Conservation (phyloP, 2,888 invertebrate genomes). For the Vanessa cardui region DNA sequence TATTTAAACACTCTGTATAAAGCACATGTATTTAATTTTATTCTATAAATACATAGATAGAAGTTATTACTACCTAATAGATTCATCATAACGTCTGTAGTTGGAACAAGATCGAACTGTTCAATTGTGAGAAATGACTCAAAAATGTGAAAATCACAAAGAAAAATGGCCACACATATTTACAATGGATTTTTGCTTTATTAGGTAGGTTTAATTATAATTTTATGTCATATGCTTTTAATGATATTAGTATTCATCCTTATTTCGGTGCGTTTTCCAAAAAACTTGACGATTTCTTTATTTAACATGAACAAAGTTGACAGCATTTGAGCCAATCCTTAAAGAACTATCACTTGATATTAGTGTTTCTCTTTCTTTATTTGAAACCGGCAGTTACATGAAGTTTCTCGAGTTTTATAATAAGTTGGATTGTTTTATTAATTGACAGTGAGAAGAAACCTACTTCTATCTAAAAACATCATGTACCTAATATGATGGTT, state of each 20-base stretch:
- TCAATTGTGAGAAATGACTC: background rate
- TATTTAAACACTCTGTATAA: too few relatives aligned
- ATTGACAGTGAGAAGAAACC: too few relatives aligned
- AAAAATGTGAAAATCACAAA: background rate
- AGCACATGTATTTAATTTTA: background rate
- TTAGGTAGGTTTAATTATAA: slow-evolving; percentile 38
- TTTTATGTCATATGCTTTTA: too few relatives aligned
- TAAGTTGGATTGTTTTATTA: too few relatives aligned
- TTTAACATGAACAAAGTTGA: background rate
- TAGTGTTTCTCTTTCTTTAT: too few relatives aligned
- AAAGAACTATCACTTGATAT: too few relatives aligned
- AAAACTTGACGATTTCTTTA: background rate
- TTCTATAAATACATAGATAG: background rate
- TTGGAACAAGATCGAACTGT: background rate
- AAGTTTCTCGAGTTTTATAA: too few relatives aligned
- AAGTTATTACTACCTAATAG: background rate
- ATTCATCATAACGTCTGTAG: background rate
- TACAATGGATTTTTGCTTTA: slow-evolving; percentile 45
- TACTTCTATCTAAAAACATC: too few relatives aligned
- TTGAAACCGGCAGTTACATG: too few relatives aligned
- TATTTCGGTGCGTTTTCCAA: background rate
- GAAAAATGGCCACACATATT: slow-evolving; percentile 39
- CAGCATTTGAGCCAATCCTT: too few relatives aligned
- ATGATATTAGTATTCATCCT: background rate
- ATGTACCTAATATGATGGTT: too few relatives aligned